These are phyloP conservation scores for Clarias macrocephalus DNA, from an alignment of 2,113 vertebrate genomes.

Conservation along the genomic window DNA sequence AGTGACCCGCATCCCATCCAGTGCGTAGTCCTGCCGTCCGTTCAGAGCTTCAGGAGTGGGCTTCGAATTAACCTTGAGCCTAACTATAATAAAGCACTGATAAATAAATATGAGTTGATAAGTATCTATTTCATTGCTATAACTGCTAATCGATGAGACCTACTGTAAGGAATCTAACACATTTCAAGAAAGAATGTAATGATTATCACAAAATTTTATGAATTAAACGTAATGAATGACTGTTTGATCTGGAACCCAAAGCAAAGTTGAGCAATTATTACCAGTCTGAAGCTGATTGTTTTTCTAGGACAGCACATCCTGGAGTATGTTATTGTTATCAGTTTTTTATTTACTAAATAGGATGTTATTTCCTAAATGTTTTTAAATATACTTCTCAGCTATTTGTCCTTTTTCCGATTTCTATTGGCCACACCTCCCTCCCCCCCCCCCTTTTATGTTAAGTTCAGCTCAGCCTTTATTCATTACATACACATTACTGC, in stretches of 20 bases:
- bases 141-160: no score
- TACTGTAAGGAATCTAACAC: no score
- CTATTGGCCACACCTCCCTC: no score
- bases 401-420: no score
- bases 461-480: no score
- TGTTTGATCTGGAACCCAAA: background rate
- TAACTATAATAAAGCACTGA: background rate
- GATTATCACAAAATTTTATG: background rate
- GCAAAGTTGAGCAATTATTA: background rate
- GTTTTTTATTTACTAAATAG: background rate
- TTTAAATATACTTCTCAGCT: no score
- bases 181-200: background rate
- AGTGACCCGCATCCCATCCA: background rate
- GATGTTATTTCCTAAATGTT: no score
- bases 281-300: background rate
- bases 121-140: no score
- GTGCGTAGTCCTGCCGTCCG: background rate
- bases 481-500: no score
- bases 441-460: background rate
- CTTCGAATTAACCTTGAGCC: background rate
- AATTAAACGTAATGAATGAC: background rate
- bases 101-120: background rate
- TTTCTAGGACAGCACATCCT: background rate
- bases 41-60: background rate
- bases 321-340: background rate